Conservation (phyloP, 2,113 vertebrate species). For the Pomatorhinus ruficollis region DNA sequence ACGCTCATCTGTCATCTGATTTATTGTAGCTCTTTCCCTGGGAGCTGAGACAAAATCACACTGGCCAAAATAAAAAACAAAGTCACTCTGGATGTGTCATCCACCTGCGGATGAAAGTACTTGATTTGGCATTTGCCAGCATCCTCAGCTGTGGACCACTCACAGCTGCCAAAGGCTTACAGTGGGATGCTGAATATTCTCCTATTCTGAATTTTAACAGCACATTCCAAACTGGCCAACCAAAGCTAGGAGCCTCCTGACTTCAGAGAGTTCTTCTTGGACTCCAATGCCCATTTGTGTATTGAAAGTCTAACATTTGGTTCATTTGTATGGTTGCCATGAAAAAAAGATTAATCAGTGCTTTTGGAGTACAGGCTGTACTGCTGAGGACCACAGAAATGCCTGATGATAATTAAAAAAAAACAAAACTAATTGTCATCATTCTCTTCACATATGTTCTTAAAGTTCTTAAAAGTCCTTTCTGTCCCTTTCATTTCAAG, state of each 20-base stretch:
- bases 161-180: background rate
- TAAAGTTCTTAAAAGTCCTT: background rate
- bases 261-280: background rate
- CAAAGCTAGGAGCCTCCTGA: background rate
- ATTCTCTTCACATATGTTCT: background rate
- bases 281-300: background rate
- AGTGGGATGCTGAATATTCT: background rate
- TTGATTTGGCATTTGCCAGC: background rate
- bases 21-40: background rate
- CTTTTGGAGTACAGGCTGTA: background rate
- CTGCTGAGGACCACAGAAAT: background rate
- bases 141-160: background rate
- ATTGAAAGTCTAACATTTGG: background rate
- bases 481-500: background rate
- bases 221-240: background rate
- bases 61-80: background rate
- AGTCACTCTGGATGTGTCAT: background rate
- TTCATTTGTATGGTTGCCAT: background rate
- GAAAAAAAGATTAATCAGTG: background rate
- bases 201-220: background rate
- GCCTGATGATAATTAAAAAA: background rate
- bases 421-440: background rate
- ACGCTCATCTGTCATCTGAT: rapidly evolving
- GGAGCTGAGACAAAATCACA: background rate
- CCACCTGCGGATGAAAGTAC: background rate